A percentile compares a stretch with the other conserved stretches of the same genome.
Conservation (phyloP, 2,797 vertebrate species). For the Aselliscus stoliczkanus region DNA sequence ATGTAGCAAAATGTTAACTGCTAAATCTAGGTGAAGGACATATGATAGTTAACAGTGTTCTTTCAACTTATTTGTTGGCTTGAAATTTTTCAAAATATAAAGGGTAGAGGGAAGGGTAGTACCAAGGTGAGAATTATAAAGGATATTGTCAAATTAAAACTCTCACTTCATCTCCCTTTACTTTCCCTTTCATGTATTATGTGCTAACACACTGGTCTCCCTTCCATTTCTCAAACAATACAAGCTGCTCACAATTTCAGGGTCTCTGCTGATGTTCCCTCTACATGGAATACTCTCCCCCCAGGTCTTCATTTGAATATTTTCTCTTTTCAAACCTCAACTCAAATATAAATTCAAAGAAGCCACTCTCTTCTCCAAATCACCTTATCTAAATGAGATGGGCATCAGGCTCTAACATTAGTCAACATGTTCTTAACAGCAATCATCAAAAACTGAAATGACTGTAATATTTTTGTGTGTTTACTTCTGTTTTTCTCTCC, state of each 20-base stretch:
- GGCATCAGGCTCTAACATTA: not conserved
- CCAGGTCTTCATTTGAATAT: not conserved
- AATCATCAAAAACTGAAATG: not conserved
- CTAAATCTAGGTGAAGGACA: not conserved
- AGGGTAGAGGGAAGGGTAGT: not conserved
- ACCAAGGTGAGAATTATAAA: not conserved
- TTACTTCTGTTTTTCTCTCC: not conserved
- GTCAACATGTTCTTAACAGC: not conserved
- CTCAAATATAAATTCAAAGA: not conserved
- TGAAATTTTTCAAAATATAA: slow-evolving; percentile 23
- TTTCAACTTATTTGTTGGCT: not conserved
- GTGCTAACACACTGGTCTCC: not conserved
- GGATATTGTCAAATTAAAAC: not conserved
- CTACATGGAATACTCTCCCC: not conserved
- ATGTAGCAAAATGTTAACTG: not conserved
- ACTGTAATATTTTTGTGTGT: not conserved
- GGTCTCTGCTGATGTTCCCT: not conserved
- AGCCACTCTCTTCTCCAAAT: too few relatives aligned
- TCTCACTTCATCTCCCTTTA: not conserved
- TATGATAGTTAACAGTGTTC: not conserved
- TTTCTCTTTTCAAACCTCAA: not conserved
- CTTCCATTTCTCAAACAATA: not conserved
- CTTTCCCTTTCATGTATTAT: not conserved
- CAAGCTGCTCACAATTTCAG: not conserved
- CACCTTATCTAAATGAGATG: not conserved